Evolutionary conservation across 92 coral and sea anemone genomes (phyloP), one percentile per base, ranked within the genome.

Genomic region (Actinernus sp.): DNA sequence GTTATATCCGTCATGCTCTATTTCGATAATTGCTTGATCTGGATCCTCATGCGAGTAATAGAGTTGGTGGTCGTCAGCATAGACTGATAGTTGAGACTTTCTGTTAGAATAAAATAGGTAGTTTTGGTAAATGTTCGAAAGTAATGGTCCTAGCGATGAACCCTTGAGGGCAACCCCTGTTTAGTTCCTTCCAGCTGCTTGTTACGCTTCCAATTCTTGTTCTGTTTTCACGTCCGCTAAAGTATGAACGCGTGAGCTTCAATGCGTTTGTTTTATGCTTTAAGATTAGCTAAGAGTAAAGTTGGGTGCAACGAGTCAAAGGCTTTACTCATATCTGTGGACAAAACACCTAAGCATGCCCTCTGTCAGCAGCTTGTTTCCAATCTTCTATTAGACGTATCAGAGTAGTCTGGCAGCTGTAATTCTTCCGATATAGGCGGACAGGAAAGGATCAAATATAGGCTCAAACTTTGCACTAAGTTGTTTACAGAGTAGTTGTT

Each of bases 11-110:
- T 70, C 85, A 16, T 28, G 23, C 17, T 40, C 3, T 18, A 62
- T 13, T 8, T 17, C 23, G 13, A n/a, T 58, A 1, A 77, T 40
- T 2, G 58, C 79, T 53, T 10, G n/a, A 11, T 57, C 58, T 1
- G 65, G 77, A 17, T 77, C 44, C 29, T 41, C 11, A 59, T 47
- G 26, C 1, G 71, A 44, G 21, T 31, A 68, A 56, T 85, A 78
- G 25, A 78, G 64, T 40, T 85, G 91, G 41, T 78, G 86, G 61
- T 85, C 91, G 38, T 85, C 86, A 1, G 91, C 82, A 50, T 50
- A 85, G 28, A 61, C 75, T 31, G 82, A 78, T 40, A 85, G 70
- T 45, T 71, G 72, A 31, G 62, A 22, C 40, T 85, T 61, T 6
- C 72, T 52, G 26, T 78, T 63, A 4, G 65, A 2, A 72, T 78